Evolutionary conservation across 2,888 invertebrate species (phyloP).

Genomic region (Amitus sp.): DNA sequence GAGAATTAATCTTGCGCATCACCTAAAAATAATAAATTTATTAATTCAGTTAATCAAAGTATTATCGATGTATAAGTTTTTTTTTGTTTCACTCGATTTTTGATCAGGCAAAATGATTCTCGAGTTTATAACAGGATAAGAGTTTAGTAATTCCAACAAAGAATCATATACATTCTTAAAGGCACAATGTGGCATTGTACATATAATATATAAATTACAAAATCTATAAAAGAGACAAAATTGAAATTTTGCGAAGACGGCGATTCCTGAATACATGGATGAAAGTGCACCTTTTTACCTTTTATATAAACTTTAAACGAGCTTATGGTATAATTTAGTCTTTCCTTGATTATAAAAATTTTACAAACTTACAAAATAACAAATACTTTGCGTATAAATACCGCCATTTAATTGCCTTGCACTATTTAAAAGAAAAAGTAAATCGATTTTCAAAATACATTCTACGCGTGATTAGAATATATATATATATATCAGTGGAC

Average conservation of each 20-base stretch:
- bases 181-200: too few species aligned
- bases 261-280: not conserved
- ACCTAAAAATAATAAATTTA: slow-evolving; percentile 63
- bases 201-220: too few species aligned
- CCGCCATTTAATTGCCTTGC: not conserved
- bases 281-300: too few species aligned
- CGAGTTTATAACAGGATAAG: too few species aligned
- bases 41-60: too few species aligned
- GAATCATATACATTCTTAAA: too few species aligned
- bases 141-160: too few species aligned
- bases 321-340: not conserved
- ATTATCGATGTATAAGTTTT: too few species aligned
- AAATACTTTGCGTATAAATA: slow-evolving; percentile 6
- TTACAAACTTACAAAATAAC: slow-evolving; percentile 5
- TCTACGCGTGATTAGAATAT: slow-evolving; percentile 28
- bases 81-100: too few species aligned
- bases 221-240: slow-evolving; percentile 18
- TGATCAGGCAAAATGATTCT: too few species aligned
- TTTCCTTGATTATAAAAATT: not conserved
- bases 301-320: not conserved
- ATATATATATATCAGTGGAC: slow-evolving; percentile 20
- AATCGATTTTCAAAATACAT: slow-evolving; percentile 24
- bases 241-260: not conserved
- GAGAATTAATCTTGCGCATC: too few species aligned
- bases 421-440: slow-evolving; percentile 14